phyloP scores from a whole-genome alignment of 2,113 vertebrate genomes.

The Halichoeres trimaculatus region DNA sequence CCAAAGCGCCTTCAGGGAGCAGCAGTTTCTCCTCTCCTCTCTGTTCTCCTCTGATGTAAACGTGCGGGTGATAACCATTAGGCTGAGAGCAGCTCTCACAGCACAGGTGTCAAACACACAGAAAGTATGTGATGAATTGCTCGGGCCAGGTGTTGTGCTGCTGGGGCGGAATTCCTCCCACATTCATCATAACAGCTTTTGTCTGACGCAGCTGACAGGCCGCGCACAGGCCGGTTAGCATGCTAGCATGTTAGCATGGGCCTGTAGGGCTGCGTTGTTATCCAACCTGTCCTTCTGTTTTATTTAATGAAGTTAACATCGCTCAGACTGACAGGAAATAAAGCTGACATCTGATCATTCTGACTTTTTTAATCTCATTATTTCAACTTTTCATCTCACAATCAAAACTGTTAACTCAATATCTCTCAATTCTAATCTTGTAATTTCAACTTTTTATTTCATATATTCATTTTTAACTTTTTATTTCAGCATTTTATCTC shows the following conservation, averaged over 20 bases:
- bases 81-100: constrained; percentile 65
- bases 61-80: constrained; percentile 71
- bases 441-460: too few species aligned
- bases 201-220: constrained; percentile 88
- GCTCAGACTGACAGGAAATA: too few species aligned
- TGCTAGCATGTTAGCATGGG: constrained; percentile 43
- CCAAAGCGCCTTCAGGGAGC: constrained; percentile 45
- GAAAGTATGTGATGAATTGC: constrained; percentile 79
- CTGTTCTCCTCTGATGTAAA: constrained; percentile 41
- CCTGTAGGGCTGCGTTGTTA: constrained; percentile 6
- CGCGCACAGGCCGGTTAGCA: constrained; percentile 66
- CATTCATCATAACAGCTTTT: constrained; percentile 89
- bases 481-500: too few species aligned
- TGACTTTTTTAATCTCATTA: too few species aligned
- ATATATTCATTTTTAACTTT: too few species aligned
- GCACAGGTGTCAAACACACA: constrained; percentile 76
- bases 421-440: too few species aligned
- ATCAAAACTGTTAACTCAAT: too few species aligned
- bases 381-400: too few species aligned
- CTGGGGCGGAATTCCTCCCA: constrained; percentile 84
- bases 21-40: constrained; percentile 21
- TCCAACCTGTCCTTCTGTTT: constrained; percentile 1
- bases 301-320: too few species aligned
- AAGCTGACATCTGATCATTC: too few species aligned
- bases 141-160: constrained; percentile 90